phyloP scores from a whole-genome alignment of 2,888 invertebrate species.

The Eilema depressum region DNA sequence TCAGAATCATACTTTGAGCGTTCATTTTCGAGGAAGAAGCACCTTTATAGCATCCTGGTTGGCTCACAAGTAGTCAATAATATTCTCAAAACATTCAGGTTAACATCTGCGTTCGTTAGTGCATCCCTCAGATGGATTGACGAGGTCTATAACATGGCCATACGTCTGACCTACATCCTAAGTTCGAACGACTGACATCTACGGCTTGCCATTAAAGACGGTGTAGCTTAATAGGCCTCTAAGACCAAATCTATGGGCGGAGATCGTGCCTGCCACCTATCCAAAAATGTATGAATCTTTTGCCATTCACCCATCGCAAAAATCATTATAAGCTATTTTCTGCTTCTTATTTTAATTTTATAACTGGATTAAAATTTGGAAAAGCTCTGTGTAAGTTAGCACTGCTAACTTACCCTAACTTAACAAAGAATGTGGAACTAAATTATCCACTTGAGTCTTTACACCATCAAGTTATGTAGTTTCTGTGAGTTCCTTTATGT shows the following conservation, averaged over 20 bases:
- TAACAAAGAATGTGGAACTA: not conserved
- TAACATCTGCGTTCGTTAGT: constrained; percentile 70
- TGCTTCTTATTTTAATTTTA: too few species aligned
- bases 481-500: too few species aligned
- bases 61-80: not conserved
- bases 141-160: constrained; percentile 63
- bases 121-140: constrained; percentile 59
- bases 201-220: constrained; percentile 65
- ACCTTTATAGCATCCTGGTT: too few species aligned
- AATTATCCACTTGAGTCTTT: not conserved
- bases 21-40: too few species aligned
- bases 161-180: constrained; percentile 53
- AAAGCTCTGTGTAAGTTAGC: too few species aligned
- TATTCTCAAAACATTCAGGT: constrained; percentile 63
- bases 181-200: constrained; percentile 58
- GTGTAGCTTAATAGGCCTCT: constrained; percentile 69
- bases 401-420: too few species aligned
- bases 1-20: too few species aligned
- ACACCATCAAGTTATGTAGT: too few species aligned
- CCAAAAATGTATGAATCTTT: constrained; percentile 55
- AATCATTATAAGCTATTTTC: too few species aligned
- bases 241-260: constrained; percentile 53
- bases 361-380: too few species aligned
- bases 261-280: constrained; percentile 64
- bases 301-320: too few species aligned